A percentile compares a stretch with the other conserved stretches of the same genome.
Evolutionary conservation across 1,140 invertebrate species (phyloP).

Genomic region (Pomacea maculata): DNA sequence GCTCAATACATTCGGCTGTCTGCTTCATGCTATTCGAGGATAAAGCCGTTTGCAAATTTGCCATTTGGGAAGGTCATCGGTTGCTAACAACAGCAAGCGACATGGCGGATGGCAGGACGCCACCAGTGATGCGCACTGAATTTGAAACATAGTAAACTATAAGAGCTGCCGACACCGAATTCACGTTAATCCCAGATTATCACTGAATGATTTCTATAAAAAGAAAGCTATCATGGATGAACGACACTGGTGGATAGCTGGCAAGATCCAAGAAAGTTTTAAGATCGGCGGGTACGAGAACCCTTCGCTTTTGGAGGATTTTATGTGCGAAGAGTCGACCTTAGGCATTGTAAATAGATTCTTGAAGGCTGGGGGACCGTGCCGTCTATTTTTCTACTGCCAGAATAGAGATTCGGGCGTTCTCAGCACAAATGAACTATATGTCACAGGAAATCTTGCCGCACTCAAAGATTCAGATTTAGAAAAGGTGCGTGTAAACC

Average conservation of each 20-base stretch:
- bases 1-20: no score
- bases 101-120: slow-evolving; percentile 44
- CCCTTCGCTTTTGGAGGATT: slow-evolving; percentile 62
- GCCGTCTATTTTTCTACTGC: slow-evolving; percentile 62
- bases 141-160: background rate
- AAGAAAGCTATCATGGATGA: slow-evolving; percentile 60
- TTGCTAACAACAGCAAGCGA: slow-evolving; percentile 55
- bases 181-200: background rate
- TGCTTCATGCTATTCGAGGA: no score
- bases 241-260: slow-evolving; percentile 66
- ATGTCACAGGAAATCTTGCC: slow-evolving; percentile 59
- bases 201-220: background rate
- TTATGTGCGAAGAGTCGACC: slow-evolving; percentile 59
- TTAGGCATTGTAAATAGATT: slow-evolving; percentile 61
- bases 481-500: slow-evolving; percentile 40
- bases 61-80: slow-evolving; percentile 22
- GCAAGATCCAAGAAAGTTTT: slow-evolving; percentile 65
- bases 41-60: no score
- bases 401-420: slow-evolving; percentile 51
- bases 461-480: slow-evolving; percentile 59
- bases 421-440: slow-evolving; percentile 52
- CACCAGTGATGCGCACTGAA: slow-evolving; percentile 1
- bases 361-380: slow-evolving; percentile 59
- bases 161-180: background rate
- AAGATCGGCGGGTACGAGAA: slow-evolving; percentile 62